Base-by-base conservation (phyloP, 2,888 invertebrate genomes). In the Meteorus colon region DNA sequence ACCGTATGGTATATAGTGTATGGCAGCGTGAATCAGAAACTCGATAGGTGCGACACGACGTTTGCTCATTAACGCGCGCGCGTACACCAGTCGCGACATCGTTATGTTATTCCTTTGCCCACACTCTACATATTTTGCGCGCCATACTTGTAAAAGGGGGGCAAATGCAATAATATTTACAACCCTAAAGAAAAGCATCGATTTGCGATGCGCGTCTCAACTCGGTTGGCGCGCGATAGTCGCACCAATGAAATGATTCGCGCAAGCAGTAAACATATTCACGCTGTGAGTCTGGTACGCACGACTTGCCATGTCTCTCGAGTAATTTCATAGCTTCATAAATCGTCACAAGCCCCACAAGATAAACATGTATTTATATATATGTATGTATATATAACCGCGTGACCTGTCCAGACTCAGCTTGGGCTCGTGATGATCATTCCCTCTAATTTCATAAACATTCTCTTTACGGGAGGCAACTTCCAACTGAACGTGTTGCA, bases 31-130 rank as follows among this genome's bases (percentile, higher is more conserved):
- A 78, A 78, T 79, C 76, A 78, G 78, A 68, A 77, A 80, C 76
- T 74, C 70, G 80, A 80, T 78, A 80, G 78, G 77, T 71, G 51
- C 60, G 68, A 71, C 70, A 62, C 68, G 45, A 72, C 74, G 75
- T 75, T 75, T 77, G 65, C 79, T 79, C 79, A 79, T 79, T 79
- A 79, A 76, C 74, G 77, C 59, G 70, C 48, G 65, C 69, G 67
- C 69, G 19, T 71, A 24, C 51, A 60, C 65, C 55, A 55, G 55
- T 55, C 55, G 55, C 55, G 55, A 55, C 55, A 55, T 55, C 55
- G 55, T 19, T 55, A 55, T 55, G 55, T 55, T 55, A 55, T 55
- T 19, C n/a, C 5, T 19, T n/a, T 55, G 19, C 55, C 55, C 55
- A 55, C 55, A 55, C 55, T 55, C 19, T 4, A 55, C 69, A 69